Percentiles rank a stretch among this genome's conserved stretches.
These are phyloP conservation scores for Eptatretus atami DNA, from an alignment of 2,797 vertebrate species.

Conservation along the genomic window DNA sequence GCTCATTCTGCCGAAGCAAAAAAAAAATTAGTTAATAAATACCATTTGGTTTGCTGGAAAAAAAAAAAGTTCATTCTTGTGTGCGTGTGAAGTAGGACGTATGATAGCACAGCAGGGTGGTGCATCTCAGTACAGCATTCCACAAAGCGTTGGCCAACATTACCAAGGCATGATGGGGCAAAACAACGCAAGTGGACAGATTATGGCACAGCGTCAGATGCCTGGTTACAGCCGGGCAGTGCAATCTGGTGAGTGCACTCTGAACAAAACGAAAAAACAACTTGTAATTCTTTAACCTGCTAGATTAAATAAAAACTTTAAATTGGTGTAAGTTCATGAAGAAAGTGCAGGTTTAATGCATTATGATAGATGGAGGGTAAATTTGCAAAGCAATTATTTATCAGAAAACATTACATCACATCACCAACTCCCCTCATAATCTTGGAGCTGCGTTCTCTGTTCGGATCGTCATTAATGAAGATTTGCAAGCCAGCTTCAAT, in stretches of 20 bases:
- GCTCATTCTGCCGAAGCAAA: neutral
- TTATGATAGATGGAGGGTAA: no score
- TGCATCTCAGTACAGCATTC: constrained; percentile 43
- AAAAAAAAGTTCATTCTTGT: neutral
- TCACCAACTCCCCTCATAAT: no score
- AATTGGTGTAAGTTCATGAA: no score
- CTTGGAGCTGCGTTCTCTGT: no score
- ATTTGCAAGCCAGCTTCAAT: no score
- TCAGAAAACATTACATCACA: no score
- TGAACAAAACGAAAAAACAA: neutral
- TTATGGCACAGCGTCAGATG: constrained; percentile 60
- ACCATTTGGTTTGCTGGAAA: constrained; percentile 9
- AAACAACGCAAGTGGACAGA: constrained; percentile 33
- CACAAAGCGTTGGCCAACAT: constrained; percentile 42
- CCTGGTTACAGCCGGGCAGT: constrained; percentile 44
- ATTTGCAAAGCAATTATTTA: no score
- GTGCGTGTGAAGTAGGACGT: constrained; percentile 23
- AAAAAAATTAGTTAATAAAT: neutral
- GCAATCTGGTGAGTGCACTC: constrained; percentile 38
- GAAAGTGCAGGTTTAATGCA: no score
- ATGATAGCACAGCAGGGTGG: constrained; percentile 82
- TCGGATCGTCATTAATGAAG: no score
- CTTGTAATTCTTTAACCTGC: neutral
- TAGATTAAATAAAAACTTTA: neutral
- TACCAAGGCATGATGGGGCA: constrained; percentile 82